Evolutionary conservation across 2,797 vertebrate species (phyloP).

Genomic region (Halcyon smyrnensis): DNA sequence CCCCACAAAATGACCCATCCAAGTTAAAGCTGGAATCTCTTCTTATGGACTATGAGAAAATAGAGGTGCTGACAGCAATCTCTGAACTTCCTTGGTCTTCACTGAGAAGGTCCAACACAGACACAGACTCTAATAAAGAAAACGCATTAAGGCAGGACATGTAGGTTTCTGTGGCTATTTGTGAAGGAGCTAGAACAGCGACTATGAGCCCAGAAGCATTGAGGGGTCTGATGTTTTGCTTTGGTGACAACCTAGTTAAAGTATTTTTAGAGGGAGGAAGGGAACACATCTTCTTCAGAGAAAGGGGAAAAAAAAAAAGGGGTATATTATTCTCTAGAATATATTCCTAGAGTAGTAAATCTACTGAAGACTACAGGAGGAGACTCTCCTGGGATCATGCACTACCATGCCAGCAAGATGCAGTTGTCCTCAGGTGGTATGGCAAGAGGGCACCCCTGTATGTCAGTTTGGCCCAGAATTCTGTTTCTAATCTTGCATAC

Average conservation of each 20-base stretch:
- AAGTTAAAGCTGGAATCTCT: neutral
- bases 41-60: neutral
- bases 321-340: neutral
- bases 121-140: neutral
- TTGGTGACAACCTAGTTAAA: neutral
- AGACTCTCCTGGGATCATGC: neutral
- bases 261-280: neutral
- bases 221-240: neutral
- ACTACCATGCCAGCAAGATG: neutral
- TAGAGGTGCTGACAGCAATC: neutral
- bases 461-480: neutral
- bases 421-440: neutral
- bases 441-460: neutral
- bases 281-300: neutral
- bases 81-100: neutral
- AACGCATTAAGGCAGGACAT: neutral
- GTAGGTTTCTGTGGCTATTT: neutral
- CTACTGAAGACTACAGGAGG: neutral
- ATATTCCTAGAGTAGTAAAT: neutral
- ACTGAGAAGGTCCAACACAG: neutral
- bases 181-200: neutral
- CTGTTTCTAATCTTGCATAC: neutral
- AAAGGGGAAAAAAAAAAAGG: neutral
- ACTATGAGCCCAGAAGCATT: neutral
- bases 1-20: accelerated